Base-by-base conservation (phyloP, 2,888 invertebrate species). In the Lycaena phlaeas region DNA sequence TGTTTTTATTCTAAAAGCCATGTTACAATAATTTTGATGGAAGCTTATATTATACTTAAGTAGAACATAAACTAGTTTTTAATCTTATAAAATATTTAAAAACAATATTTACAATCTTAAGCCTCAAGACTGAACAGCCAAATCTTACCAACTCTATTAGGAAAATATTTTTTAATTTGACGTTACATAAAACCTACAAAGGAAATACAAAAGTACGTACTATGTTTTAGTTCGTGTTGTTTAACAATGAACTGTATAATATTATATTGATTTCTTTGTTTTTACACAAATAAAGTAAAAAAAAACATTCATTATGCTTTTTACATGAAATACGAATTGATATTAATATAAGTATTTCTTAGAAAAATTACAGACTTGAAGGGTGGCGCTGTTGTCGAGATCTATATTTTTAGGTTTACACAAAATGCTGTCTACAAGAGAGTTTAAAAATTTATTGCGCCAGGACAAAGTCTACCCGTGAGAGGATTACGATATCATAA, bases 111-210 rank as follows among this genome's bases (percentile, higher is more conserved):
- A 30, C 39, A 26, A 31, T 10, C 34, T 22, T 22, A 34, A 34
- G 34, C 34, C 34, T 34, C 34, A 9, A 22, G 22, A 34, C 22
- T 34, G 34, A 34, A 34, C 34, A 34, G 34, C 34, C 34, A 34
- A 22, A 22, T 25, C 25, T 31, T 31, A 39, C 15, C n/a, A 39
- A 31, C 26, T n/a, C 30, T 39, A 39, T 10, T 38, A 27, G 27
- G 27, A 38, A 38, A 38, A 38, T 27, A 15, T 38, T 27, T 36
- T 14, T 17, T 38, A 29, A 6, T 9, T 14, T 9, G 4, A 7
- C 9, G 9, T 14, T 6, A 31, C 11, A 31, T 15, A 17, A 18
- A 6, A 18, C 31, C 11, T 11, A 31, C 9, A 11, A 17, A 11
- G 14, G n/a, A 30, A 15, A 30, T 10, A 18, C 11, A 18, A 31